Evolutionary conservation across 2,888 invertebrate genomes (phyloP).

Genomic region (Pristionchus maxplancki): DNA sequence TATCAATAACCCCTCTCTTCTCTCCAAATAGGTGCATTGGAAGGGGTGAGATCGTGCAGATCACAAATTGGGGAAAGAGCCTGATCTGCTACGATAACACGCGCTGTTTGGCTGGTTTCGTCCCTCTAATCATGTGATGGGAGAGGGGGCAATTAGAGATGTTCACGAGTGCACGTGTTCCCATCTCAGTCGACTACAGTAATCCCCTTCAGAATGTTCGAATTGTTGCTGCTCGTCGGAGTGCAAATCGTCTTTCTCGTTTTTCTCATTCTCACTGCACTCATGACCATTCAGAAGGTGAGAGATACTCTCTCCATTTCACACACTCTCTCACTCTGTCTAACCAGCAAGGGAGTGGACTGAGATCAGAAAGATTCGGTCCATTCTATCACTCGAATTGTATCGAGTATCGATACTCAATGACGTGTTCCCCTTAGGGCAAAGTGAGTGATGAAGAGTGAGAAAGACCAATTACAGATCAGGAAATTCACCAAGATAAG

Average conservation of each 20-base stretch:
- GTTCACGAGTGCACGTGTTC: conserved; percentile 28
- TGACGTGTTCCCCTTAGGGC: conserved; percentile 26
- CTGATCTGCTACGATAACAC: conserved; percentile 25
- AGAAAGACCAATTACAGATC: conserved; percentile 39
- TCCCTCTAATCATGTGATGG: conserved; percentile 1
- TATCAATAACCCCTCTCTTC: not conserved
- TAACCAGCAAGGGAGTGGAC: conserved; percentile 41
- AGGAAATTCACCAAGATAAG: conserved; percentile 6
- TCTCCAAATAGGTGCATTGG: not conserved
- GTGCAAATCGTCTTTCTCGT: not conserved
- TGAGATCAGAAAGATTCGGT: conserved; percentile 18
- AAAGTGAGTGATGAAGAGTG: not conserved
- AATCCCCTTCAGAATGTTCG: not conserved
- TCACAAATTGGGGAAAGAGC: not conserved
- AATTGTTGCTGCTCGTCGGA: not conserved
- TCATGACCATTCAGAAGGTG: not conserved
- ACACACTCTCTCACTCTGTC: not conserved
- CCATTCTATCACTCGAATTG: not conserved
- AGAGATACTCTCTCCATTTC: not conserved
- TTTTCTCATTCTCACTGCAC: not conserved
- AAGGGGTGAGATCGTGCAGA: not conserved
- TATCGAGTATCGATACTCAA: conserved; percentile 12
- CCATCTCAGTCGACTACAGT: not conserved
- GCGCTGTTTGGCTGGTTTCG: not conserved
- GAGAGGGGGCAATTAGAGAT: conserved; percentile 3